Conservation (phyloP, 2,797 vertebrate genomes). For the Hoplostethus atlanticus region DNA sequence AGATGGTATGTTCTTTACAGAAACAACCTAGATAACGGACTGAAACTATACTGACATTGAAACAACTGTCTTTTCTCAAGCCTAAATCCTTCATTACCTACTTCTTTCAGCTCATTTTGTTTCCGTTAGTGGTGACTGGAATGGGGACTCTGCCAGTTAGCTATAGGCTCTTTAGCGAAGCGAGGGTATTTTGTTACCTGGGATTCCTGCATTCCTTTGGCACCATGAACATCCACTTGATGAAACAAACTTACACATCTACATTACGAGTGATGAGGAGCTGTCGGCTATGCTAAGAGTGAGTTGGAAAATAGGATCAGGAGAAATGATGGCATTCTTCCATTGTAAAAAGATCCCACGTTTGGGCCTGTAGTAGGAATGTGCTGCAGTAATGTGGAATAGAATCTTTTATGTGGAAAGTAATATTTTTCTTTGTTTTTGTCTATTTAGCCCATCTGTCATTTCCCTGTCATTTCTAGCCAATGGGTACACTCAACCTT, state of each 20-base stretch:
- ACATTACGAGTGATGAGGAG: neutral
- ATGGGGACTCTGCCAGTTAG: neutral
- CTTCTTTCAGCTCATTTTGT: neutral
- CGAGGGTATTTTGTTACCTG: neutral
- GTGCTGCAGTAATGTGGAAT: neutral
- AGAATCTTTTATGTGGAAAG: neutral
- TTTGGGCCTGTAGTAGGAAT: neutral
- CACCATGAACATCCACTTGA: constrained; percentile 5
- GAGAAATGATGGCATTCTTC: constrained; percentile 11
- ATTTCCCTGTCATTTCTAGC: constrained; percentile 25
- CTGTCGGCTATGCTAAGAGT: constrained; percentile 1
- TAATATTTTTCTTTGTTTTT: constrained; percentile 8
- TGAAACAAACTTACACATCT: constrained; percentile 1
- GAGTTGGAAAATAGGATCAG: neutral
- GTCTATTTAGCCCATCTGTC: constrained; percentile 20
- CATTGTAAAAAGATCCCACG: no score
- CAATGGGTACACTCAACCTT: constrained; percentile 37
- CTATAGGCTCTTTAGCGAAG: neutral
- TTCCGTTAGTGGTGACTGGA: constrained; percentile 4
- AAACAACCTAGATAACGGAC: neutral
- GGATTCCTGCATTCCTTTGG: neutral
- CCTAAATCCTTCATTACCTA: neutral
- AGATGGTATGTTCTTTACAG: neutral
- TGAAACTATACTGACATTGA: neutral
- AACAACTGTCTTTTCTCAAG: neutral